Conservation (phyloP, 2,113 vertebrate genomes). For the Tricholaema leucomelas region DNA sequence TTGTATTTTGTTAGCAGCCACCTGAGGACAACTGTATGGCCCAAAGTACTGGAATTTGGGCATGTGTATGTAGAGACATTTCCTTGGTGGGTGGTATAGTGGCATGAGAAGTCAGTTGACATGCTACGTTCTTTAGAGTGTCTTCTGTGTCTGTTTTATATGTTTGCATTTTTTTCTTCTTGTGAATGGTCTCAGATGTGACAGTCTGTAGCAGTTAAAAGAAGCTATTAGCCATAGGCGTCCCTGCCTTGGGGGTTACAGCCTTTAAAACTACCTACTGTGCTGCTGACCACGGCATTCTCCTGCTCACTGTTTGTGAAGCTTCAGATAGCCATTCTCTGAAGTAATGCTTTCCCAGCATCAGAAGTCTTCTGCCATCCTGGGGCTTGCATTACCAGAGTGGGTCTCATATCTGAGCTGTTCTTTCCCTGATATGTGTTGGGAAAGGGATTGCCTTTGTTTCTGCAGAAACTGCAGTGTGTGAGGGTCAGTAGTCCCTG, state of each 20-base stretch:
- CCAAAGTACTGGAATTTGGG: neutral
- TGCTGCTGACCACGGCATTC: neutral
- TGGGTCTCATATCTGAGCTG: neutral
- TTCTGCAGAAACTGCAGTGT: neutral
- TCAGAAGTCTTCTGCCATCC: neutral
- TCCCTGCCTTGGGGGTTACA: neutral
- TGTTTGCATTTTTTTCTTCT: neutral
- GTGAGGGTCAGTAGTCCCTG: neutral
- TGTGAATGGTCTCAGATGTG: neutral
- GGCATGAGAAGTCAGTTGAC: neutral
- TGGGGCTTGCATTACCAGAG: neutral
- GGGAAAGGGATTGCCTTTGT: neutral
- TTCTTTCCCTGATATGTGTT: neutral
- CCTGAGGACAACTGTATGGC: neutral
- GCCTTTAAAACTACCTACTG: neutral
- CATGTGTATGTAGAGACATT: neutral
- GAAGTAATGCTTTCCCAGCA: neutral
- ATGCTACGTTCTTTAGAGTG: neutral
- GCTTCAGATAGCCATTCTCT: neutral
- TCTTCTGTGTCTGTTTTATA: neutral
- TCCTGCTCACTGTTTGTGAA: accelerated
- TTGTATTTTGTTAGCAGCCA: neutral
- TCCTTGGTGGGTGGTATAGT: neutral
- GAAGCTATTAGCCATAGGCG: neutral
- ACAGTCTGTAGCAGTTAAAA: neutral